Base-by-base conservation (phyloP, 2,113 vertebrate species). In the Paramormyrops kingsleyae region DNA sequence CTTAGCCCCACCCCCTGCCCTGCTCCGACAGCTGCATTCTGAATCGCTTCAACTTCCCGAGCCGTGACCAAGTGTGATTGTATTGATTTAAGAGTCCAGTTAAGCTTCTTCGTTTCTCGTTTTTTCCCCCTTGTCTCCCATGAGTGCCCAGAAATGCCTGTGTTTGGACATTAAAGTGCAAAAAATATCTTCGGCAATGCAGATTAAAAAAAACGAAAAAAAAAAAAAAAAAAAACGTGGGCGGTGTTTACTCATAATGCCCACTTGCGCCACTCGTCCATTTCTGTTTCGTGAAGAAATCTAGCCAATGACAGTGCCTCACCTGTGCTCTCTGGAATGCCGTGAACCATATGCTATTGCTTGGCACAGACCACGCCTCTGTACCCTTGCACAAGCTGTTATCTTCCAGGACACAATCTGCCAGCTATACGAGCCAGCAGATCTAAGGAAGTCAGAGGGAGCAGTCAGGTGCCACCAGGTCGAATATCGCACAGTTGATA, bases 331-430 rank as follows among this genome's bases (percentile, higher is more conserved):
- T 46, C 10, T 50, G 46, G 44, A 27, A 50, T 49, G n/a, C 10
- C 44, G n/a, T 50, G 83, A 86, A 86, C 47, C 83, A 86, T 50
- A 47, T 80, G 74, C 74, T 80, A 39, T 42, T 80, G 13, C 74
- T 42, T 80, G 74, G 74, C 74, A 80, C 74, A 2, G 19, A 46
- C 42, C 39, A 24, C 24, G 24, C 44, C 24, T 27, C 44, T 12
- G 83, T 86, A 86, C 83, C 47, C n/a, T 86, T 86, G 42, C 83
- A 50, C 44, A 86, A 50, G 83, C 74, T 80, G 74, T 80, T 35
- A 42, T 35, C 35, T 42, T 35, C 35, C 74, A 80, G 74, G 74
- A 80, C 74, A 86, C 44, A 27, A 42, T 42, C 74, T 80, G 83
- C 19, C 83, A 49, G 46, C 47, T 15, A 50, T 47, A 31, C 4